Percentiles rank a stretch among this genome's conserved stretches.
These are phyloP conservation scores for Chorisops tibialis DNA, from an alignment of 2,888 invertebrate species.

Conservation along the genomic window DNA sequence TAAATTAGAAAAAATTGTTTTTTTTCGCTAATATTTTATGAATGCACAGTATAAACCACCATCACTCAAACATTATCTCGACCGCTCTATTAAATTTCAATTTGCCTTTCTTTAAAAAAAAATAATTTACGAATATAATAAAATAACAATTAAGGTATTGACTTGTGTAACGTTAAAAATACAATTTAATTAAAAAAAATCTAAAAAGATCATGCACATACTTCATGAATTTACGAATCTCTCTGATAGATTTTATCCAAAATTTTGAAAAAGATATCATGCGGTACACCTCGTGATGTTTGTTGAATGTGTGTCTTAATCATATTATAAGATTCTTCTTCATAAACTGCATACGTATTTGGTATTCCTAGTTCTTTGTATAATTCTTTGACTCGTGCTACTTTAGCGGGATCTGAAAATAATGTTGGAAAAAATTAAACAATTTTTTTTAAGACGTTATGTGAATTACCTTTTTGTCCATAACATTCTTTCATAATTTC, in stretches of 20 bases:
- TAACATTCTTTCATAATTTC: constrained; percentile 74
- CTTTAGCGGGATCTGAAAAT: constrained; percentile 58
- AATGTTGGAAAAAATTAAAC: background rate
- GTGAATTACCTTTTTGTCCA: constrained; percentile 61
- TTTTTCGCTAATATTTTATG: too few relatives aligned
- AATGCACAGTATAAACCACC: too few relatives aligned
- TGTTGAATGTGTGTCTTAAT: constrained; percentile 81
- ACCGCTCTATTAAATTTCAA: too few relatives aligned
- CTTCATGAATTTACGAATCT: constrained; percentile 54
- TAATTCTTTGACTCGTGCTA: constrained; percentile 67
- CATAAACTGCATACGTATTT: constrained; percentile 73
- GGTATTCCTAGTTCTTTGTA: constrained; percentile 76
- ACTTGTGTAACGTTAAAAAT: too few relatives aligned
- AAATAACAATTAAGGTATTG: too few relatives aligned
- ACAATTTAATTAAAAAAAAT: too few relatives aligned
- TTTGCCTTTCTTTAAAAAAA: too few relatives aligned
- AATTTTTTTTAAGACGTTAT: background rate
- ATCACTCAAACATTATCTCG: too few relatives aligned
- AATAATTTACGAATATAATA: too few relatives aligned
- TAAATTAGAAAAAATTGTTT: too few relatives aligned
- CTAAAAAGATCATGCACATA: too few relatives aligned
- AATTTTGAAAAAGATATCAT: constrained; percentile 77
- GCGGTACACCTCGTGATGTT: constrained; percentile 75
- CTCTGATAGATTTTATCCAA: constrained; percentile 77
- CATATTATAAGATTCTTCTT: constrained; percentile 79